A percentile compares a stretch with the other conserved stretches of the same genome.
These are phyloP conservation scores for Lagria hirta DNA, from an alignment of 2,888 invertebrate species.

Conservation along the genomic window DNA sequence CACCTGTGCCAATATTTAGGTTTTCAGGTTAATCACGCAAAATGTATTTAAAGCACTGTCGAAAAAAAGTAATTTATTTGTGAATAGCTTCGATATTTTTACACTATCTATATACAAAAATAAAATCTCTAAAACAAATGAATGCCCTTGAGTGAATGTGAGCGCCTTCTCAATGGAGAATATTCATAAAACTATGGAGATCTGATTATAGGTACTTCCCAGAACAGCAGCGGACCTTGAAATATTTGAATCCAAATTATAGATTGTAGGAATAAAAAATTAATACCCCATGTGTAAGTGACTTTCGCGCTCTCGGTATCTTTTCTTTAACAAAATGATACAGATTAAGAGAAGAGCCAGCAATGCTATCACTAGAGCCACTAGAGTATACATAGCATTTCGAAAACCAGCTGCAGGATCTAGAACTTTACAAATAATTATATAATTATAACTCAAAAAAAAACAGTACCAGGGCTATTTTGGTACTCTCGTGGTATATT, in stretches of 20 bases:
- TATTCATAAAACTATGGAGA: neutral
- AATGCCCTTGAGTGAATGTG: neutral
- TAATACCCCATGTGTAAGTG: constrained; percentile 41
- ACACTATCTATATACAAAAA: constrained; percentile 3
- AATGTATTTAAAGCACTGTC: constrained; percentile 5
- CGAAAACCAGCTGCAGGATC: constrained; percentile 56
- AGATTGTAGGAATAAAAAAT: constrained; percentile 2
- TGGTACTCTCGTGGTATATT: constrained; percentile 43
- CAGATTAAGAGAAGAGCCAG: constrained; percentile 58
- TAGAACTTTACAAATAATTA: constrained; percentile 33
- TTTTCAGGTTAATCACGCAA: constrained; percentile 9
- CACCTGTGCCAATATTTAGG: constrained; percentile 15
- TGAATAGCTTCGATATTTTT: constrained; percentile 4
- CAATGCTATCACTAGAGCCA: constrained; percentile 58
- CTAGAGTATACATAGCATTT: constrained; percentile 64
- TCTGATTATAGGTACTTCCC: too few species aligned
- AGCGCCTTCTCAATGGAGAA: neutral
- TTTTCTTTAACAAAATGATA: constrained; percentile 56
- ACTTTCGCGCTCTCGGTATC: constrained; percentile 48
- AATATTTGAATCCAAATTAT: constrained; percentile 2
- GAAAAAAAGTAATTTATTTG: constrained; percentile 7
- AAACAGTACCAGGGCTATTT: constrained; percentile 42
- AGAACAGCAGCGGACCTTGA: too few species aligned
- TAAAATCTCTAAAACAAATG: neutral
- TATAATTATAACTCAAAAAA: neutral